Evolutionary conservation across 2,113 vertebrate genomes (phyloP).

Genomic region (Pantherophis guttatus): DNA sequence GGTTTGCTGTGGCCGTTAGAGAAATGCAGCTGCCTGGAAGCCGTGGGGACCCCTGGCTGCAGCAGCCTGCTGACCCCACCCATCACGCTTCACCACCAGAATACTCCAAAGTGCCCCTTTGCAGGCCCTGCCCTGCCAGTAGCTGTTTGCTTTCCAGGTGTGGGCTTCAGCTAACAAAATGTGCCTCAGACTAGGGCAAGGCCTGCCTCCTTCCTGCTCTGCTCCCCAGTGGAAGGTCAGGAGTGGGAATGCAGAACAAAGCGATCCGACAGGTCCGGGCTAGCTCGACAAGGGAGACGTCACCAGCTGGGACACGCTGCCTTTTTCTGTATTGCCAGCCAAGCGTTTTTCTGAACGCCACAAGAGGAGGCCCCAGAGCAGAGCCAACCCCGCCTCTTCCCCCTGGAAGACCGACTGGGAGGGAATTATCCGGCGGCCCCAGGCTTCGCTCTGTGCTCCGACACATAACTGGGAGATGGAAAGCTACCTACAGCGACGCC

Average conservation of each 20-base stretch:
- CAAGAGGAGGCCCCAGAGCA: background rate
- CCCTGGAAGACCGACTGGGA: background rate
- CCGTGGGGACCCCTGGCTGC: background rate
- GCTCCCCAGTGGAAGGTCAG: background rate
- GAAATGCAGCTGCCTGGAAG: background rate
- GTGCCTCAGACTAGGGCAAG: background rate
- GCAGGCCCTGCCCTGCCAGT: background rate
- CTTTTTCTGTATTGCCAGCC: background rate
- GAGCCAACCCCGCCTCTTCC: background rate
- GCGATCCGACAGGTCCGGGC: background rate
- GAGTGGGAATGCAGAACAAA: background rate
- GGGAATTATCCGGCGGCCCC: background rate
- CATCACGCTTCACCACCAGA: rapidly evolving
- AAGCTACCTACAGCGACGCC: background rate
- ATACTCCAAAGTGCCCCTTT: background rate
- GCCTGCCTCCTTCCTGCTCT: background rate
- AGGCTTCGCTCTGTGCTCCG: background rate
- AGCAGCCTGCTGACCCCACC: background rate
- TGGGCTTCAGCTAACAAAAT: background rate
- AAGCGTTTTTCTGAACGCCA: background rate
- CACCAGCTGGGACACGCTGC: background rate
- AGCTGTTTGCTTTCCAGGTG: background rate
- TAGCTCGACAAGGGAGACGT: background rate
- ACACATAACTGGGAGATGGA: background rate
- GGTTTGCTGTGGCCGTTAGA: background rate